Percentiles rank a stretch among this genome's conserved stretches.
These are phyloP conservation scores for Elaphurus davidianus DNA, from an alignment of 2,113 vertebrate genomes.

Conservation along the genomic window DNA sequence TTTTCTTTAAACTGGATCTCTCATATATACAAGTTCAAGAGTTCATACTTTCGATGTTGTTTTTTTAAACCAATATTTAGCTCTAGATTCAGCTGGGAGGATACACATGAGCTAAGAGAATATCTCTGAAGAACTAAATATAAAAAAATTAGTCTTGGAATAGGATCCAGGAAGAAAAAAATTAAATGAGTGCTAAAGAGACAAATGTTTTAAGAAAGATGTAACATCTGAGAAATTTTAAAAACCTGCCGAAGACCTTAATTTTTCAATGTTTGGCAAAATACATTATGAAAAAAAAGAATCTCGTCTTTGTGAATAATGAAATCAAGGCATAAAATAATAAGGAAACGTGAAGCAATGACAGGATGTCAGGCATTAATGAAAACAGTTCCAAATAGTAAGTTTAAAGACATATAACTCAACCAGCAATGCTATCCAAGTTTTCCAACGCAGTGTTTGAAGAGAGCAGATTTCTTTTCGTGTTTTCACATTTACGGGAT, in stretches of 20 bases:
- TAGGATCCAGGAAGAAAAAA: constrained; percentile 56
- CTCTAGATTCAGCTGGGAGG: constrained; percentile 58
- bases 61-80: constrained; percentile 74
- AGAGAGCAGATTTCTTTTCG: constrained; percentile 58
- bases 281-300: constrained; percentile 25
- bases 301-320: background rate
- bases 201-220: constrained; percentile 22
- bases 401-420: constrained; percentile 35
- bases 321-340: background rate
- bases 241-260: background rate
- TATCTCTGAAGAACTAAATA: constrained; percentile 59
- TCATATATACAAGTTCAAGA: background rate
- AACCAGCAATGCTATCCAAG: background rate
- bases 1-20: background rate
- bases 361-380: background rate
- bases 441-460: background rate
- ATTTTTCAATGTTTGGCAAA: background rate
- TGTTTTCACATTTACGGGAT: constrained; percentile 26
- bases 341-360: constrained; percentile 16
- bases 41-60: constrained; percentile 57
- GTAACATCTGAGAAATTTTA: background rate
- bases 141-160: constrained; percentile 61
- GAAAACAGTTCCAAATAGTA: constrained; percentile 47
- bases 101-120: background rate
- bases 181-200: constrained; percentile 51